These are phyloP conservation scores for Anolis sagrei DNA, from an alignment of 2,113 vertebrate genomes.

Conservation along the genomic window DNA sequence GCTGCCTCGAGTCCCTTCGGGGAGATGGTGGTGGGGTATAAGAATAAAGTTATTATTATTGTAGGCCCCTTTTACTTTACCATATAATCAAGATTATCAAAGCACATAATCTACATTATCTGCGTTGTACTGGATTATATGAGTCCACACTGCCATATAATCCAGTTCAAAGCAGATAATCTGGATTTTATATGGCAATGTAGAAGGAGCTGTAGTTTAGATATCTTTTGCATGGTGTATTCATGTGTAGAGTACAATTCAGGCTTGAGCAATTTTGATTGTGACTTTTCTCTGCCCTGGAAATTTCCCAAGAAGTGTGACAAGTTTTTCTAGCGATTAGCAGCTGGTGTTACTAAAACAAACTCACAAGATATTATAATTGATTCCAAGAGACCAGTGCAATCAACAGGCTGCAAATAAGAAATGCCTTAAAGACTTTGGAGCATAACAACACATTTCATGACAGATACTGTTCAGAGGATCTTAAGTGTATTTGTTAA, in stretches of 20 bases:
- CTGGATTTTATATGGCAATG: too few species aligned
- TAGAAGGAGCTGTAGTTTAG: neutral
- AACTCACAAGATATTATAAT: slow-evolving; percentile 50
- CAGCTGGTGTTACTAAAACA: slow-evolving; percentile 1
- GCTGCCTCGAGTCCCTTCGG: too few species aligned
- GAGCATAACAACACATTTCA: neutral
- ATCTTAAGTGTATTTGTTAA: too few species aligned
- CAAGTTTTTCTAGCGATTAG: slow-evolving; percentile 15
- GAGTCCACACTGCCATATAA: too few species aligned
- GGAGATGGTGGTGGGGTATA: too few species aligned
- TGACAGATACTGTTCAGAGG: neutral
- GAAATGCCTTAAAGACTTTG: neutral
- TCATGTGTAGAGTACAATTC: neutral
- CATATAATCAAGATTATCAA: too few species aligned
- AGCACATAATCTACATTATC: too few species aligned
- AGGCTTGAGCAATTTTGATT: neutral
- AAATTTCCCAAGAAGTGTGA: neutral
- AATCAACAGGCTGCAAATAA: slow-evolving; percentile 24
- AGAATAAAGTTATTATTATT: too few species aligned
- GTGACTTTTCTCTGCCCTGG: accelerated
- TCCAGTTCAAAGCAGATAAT: too few species aligned
- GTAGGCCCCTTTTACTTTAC: too few species aligned
- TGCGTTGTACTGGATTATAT: too few species aligned
- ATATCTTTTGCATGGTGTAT: neutral
- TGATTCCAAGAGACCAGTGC: slow-evolving; percentile 42